Base-by-base conservation (phyloP, 1,140 invertebrate genomes). In the Panagrolaimus sp. region DNA sequence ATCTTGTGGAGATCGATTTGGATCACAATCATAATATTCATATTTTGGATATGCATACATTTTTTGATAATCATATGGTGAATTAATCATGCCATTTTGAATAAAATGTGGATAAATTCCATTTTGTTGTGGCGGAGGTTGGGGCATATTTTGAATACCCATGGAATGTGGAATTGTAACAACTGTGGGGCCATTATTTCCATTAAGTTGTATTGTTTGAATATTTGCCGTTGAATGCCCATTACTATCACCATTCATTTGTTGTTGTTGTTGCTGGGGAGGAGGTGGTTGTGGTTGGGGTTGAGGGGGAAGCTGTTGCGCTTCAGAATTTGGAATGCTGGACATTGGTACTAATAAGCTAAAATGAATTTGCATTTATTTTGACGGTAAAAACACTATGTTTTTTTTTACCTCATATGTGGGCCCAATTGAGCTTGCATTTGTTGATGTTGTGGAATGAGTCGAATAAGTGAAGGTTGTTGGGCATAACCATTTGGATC, bases 311-410 rank as follows among this genome's bases (percentile, higher is more conserved):
- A 58, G 65, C 24, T 65, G 68, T 52, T 65, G 69, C 5, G 38
- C 63, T 15, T 14, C 15, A 17, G 45, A n/a, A 58, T 65, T 58
- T 8, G 48, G 47, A 17, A 68, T 65, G 55, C 67, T 68, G 21
- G 67, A 65, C 67, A 68, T 68, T 32, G 67, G 67, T 46, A 68
- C 55, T 15, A 68, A 58, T 38, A 68, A 58, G 38, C 67, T 68
- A 32, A 58, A 68, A 46, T 38, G 28, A 32, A 58, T 21, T 1
- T 17, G 5, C 9, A 17, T 4, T 38, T 38, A 38, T 38, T 38
- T 38, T 38, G 7, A 38, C 32, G 32, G 7, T n/a, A n/a, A n/a
- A n/a, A n/a, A n/a, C n/a, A n/a, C n/a, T n/a, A n/a, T n/a, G n/a
- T n/a, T n/a, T n/a, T 38, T 38, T 26, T n/a, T 58, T 28, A 58